Percentiles rank a stretch among this genome's conserved stretches.
Conservation (phyloP, 2,113 vertebrate species). For the Lagopus muta region DNA sequence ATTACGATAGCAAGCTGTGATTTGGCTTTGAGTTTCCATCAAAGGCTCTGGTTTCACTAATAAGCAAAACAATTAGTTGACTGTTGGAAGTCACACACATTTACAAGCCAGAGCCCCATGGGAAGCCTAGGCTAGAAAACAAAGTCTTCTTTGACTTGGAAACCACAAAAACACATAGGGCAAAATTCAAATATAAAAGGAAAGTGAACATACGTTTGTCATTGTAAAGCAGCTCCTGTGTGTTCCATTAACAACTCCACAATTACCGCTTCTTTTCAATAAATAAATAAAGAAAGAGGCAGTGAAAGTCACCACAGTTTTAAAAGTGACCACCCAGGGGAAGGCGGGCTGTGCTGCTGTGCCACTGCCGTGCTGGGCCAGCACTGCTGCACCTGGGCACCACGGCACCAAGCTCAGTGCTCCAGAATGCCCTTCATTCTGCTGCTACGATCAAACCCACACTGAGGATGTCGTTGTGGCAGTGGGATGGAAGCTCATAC, state of each 20-base stretch:
- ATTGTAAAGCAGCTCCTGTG: constrained; percentile 68
- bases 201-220: constrained; percentile 72
- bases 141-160: constrained; percentile 69
- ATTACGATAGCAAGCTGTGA: neutral
- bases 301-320: neutral
- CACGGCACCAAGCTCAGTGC: neutral
- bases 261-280: constrained; percentile 35
- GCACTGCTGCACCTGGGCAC: too few relatives aligned
- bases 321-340: neutral
- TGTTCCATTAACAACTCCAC: constrained; percentile 37
- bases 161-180: constrained; percentile 76
- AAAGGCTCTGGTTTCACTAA: constrained; percentile 31
- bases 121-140: constrained; percentile 54
- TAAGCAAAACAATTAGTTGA: constrained; percentile 41
- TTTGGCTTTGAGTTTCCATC: constrained; percentile 7
- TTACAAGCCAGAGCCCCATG: constrained; percentile 29
- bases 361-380: neutral
- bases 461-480: neutral
- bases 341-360: neutral
- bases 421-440: neutral
- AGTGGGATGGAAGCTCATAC: neutral
- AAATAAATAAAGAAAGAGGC: neutral
- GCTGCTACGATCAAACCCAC: neutral
- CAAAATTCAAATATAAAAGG: constrained; percentile 72
- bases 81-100: constrained; percentile 67